Percentiles rank a stretch among this genome's conserved stretches.
phyloP scores from a whole-genome alignment of 2,888 invertebrate species.

The Parasteatoda lunata region DNA sequence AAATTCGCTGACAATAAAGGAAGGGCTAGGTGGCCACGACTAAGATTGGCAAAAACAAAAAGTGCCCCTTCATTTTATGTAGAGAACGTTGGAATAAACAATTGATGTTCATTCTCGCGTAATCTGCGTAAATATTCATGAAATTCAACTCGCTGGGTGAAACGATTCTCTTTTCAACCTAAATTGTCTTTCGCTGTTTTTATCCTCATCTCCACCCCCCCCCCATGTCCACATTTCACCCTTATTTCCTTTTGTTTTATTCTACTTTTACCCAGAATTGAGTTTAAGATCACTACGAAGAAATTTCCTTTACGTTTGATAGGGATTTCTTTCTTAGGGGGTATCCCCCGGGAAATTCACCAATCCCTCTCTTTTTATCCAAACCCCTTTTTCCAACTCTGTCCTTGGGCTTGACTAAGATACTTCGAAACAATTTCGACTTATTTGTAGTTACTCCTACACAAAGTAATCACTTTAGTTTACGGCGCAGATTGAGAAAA shows the following conservation, averaged over 20 bases:
- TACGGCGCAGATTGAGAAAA: constrained; percentile 43
- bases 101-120: constrained; percentile 63
- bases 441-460: constrained; percentile 62
- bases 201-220: constrained; percentile 1
- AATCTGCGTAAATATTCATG: constrained; percentile 67
- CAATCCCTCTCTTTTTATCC: not conserved
- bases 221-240: constrained; percentile 16
- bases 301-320: constrained; percentile 39
- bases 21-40: no score
- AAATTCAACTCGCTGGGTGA: constrained; percentile 52
- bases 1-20: constrained; percentile 27
- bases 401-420: constrained; percentile 25
- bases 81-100: constrained; percentile 56
- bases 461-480: constrained; percentile 66
- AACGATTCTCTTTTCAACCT: constrained; percentile 49
- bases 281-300: constrained; percentile 54
- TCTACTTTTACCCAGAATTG: constrained; percentile 31
- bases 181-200: constrained; percentile 51
- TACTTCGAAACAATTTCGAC: constrained; percentile 58
- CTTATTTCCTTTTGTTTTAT: constrained; percentile 60
- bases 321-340: constrained; percentile 34
- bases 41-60: constrained; percentile 12
- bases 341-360: constrained; percentile 40
- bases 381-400: constrained; percentile 17
- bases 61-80: constrained; percentile 19